Percentiles rank a stretch among this genome's conserved stretches.
Conservation (phyloP, 1,140 invertebrate genomes). For the Nephila pilipes region DNA sequence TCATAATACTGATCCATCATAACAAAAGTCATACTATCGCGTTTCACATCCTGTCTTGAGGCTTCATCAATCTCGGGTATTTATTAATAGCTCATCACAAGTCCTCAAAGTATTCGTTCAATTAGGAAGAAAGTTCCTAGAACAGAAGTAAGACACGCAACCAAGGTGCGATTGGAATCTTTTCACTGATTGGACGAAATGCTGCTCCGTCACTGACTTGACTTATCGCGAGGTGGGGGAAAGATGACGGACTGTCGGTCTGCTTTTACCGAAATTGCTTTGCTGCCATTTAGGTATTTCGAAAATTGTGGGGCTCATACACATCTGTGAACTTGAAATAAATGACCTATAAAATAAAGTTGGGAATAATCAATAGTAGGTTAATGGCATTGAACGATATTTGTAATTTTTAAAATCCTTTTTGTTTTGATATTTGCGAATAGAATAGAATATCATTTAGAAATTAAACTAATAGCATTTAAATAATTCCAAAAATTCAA, state of each 20-base stretch:
- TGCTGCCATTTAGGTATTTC: background rate
- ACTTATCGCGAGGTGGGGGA: background rate
- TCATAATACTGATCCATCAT: conserved; percentile 45
- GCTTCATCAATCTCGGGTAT: conserved; percentile 38
- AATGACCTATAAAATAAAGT: background rate
- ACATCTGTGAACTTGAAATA: conserved; percentile 9
- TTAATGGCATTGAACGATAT: background rate
- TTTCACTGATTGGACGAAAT: background rate
- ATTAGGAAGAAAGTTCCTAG: conserved; percentile 23
- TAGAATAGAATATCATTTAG: no score
- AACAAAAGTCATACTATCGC: conserved; percentile 13
- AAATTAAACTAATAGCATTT: no score
- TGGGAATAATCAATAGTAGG: background rate
- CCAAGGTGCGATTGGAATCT: conserved; percentile 19
- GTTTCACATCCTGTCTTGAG: conserved; percentile 18
- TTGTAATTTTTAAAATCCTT: no score
- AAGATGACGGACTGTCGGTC: conserved; percentile 18
- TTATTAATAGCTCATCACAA: conserved; percentile 42
- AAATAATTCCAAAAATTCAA: no score
- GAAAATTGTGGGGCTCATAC: background rate
- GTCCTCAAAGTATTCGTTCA: conserved; percentile 39
- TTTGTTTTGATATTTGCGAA: no score
- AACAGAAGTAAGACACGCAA: conserved; percentile 18
- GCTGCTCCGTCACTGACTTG: background rate
- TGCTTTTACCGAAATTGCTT: conserved; percentile 27